These are phyloP conservation scores for Rotaria socialis DNA, from an alignment of 2,888 invertebrate genomes.

Conservation along the genomic window DNA sequence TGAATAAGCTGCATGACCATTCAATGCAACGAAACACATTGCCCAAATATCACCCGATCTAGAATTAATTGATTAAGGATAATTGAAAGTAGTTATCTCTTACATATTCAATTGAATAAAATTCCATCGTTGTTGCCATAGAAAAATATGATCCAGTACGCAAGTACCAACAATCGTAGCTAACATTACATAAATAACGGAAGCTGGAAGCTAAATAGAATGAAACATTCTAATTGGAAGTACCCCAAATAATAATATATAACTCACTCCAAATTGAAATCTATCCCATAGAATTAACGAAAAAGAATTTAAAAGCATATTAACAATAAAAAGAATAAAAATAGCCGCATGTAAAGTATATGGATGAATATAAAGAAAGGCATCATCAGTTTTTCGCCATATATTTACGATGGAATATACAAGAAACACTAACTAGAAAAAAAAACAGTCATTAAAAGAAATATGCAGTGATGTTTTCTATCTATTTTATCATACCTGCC, in stretches of 20 bases:
- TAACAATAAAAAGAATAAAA: not conserved
- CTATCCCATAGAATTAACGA: slow-evolving; percentile 14
- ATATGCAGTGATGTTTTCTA: not conserved
- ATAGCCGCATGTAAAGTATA: not conserved
- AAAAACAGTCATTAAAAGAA: not conserved
- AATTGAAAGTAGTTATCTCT: not conserved
- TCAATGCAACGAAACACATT: not conserved
- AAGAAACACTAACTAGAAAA: not conserved
- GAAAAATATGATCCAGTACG: not conserved
- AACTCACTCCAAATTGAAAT: not conserved
- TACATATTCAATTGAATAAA: not conserved
- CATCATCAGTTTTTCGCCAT: not conserved
- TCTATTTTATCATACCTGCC: not conserved
- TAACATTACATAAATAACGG: not conserved
- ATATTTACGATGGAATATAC: not conserved
- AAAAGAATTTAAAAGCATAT: not conserved
- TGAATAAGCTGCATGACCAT: not conserved
- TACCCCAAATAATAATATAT: not conserved
- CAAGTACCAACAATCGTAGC: not conserved
- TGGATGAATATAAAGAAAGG: not conserved
- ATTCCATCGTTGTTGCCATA: not conserved
- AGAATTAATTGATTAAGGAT: not conserved
- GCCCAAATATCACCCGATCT: not conserved
- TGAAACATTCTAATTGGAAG: not conserved
- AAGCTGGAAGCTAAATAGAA: not conserved